These are phyloP conservation scores for Sinocyclocheilus rhinocerous DNA, from an alignment of 2,113 vertebrate genomes.

Conservation along the genomic window DNA sequence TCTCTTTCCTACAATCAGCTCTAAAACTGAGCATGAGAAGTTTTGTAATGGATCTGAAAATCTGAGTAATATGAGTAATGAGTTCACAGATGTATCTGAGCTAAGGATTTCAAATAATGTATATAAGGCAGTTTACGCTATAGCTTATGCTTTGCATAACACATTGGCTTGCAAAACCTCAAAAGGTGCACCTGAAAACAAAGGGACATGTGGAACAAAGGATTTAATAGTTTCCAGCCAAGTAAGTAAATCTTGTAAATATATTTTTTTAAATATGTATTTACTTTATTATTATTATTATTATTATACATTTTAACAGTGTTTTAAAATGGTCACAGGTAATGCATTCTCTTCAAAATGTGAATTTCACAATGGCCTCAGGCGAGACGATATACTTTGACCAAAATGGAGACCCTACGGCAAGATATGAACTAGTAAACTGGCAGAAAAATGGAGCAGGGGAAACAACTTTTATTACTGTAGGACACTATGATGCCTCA, in stretches of 20 bases:
- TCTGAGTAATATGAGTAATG: slow-evolving; percentile 64
- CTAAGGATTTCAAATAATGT: slow-evolving; percentile 77
- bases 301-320: background rate
- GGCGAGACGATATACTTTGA: slow-evolving; percentile 75
- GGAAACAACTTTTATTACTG: slow-evolving; percentile 65
- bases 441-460: slow-evolving; percentile 74
- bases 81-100: slow-evolving; percentile 75
- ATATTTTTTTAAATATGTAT: background rate
- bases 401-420: slow-evolving; percentile 72
- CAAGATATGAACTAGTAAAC: slow-evolving; percentile 77
- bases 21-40: slow-evolving; percentile 14
- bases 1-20: slow-evolving; percentile 30
- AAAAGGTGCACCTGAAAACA: slow-evolving; percentile 41
- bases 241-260: slow-evolving; percentile 55
- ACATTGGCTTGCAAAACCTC: slow-evolving; percentile 62
- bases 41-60: slow-evolving; percentile 72
- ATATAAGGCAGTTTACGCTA: slow-evolving; percentile 76
- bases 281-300: background rate
- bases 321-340: slow-evolving; percentile 61
- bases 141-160: slow-evolving; percentile 70
- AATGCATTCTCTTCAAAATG: slow-evolving; percentile 64
- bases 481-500: slow-evolving; percentile 75
- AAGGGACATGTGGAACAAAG: slow-evolving; percentile 54
- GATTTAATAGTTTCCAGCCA: slow-evolving; percentile 55
- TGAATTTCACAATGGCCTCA: slow-evolving; percentile 71